Evolutionary conservation across 2,113 vertebrate species (phyloP).

Genomic region (Paramisgurnus dabryanus): DNA sequence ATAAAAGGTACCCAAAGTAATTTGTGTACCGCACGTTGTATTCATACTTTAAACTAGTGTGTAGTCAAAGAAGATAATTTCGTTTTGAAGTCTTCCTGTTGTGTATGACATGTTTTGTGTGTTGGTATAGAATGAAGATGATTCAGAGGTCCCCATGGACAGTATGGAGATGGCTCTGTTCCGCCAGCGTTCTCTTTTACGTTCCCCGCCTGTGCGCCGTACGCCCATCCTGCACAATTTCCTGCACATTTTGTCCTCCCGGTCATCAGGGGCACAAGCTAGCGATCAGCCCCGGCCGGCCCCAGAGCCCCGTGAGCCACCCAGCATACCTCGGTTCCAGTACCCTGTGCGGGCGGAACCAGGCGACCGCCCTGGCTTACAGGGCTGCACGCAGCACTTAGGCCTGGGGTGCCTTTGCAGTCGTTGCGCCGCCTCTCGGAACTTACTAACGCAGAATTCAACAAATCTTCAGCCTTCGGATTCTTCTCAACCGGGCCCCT

Average conservation of each 20-base stretch:
- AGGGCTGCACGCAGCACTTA: constrained; percentile 95
- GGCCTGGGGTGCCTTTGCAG: constrained; percentile 93
- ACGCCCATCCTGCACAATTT: constrained; percentile 99
- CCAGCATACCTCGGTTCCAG: constrained; percentile 81
- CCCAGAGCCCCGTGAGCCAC: constrained; percentile 76
- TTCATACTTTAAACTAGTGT: no score
- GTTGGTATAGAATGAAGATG: constrained; percentile 86
- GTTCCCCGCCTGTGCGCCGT: constrained; percentile 93
- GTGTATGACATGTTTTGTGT: not conserved
- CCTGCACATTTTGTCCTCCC: constrained; percentile 97
- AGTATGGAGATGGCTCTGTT: constrained; percentile 94
- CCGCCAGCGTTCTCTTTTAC: constrained; percentile 92
- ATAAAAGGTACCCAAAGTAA: no score
- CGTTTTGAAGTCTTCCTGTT: not conserved
- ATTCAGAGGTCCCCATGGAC: constrained; percentile 94
- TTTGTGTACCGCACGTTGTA: no score
- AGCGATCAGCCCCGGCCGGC: constrained; percentile 84
- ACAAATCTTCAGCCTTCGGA: constrained; percentile 73
- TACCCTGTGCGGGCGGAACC: constrained; percentile 82
- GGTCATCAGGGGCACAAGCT: constrained; percentile 85
- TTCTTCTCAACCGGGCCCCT: constrained; percentile 67
- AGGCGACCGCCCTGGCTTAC: constrained; percentile 82
- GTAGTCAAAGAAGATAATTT: not conserved
- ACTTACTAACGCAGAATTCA: constrained; percentile 74
- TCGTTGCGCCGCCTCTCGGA: constrained; percentile 86